phyloP scores from a whole-genome alignment of 2,113 vertebrate species.

The Chionis minor region DNA sequence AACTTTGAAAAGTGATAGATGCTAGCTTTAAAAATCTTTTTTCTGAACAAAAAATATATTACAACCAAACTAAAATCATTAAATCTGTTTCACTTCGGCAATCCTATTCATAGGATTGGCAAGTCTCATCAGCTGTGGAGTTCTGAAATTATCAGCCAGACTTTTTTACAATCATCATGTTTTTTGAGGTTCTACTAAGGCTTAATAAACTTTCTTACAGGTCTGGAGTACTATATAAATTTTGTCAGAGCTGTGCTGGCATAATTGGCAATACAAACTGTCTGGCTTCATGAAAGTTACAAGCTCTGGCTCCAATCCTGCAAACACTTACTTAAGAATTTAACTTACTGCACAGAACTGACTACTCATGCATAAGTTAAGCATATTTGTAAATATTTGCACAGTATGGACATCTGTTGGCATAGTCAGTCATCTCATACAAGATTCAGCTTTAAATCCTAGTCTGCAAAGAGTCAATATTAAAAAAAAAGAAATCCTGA shows the following conservation, averaged over 20 bases:
- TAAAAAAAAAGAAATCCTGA: background rate
- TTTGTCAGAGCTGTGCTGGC: constrained; percentile 38
- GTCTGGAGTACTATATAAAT: constrained; percentile 59
- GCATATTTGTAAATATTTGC: constrained; percentile 67
- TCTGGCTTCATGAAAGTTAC: constrained; percentile 56
- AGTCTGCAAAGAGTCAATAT: background rate
- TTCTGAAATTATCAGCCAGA: background rate
- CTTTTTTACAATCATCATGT: background rate
- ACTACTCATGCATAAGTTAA: constrained; percentile 49
- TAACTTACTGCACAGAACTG: constrained; percentile 43
- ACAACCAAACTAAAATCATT: background rate
- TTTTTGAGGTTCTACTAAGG: background rate
- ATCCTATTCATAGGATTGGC: background rate
- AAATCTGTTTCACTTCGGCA: background rate
- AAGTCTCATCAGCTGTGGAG: background rate
- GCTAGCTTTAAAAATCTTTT: background rate
- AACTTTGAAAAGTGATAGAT: background rate
- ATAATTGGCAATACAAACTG: constrained; percentile 58
- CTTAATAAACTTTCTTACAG: constrained; percentile 56
- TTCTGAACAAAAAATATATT: background rate
- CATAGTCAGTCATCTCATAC: constrained; percentile 22
- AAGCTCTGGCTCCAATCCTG: constrained; percentile 63
- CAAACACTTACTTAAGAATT: constrained; percentile 51
- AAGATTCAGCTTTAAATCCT: constrained; percentile 17
- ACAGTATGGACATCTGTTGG: constrained; percentile 56